phyloP scores from a whole-genome alignment of 2,797 vertebrate species.

The Xiphophorus birchmanni region DNA sequence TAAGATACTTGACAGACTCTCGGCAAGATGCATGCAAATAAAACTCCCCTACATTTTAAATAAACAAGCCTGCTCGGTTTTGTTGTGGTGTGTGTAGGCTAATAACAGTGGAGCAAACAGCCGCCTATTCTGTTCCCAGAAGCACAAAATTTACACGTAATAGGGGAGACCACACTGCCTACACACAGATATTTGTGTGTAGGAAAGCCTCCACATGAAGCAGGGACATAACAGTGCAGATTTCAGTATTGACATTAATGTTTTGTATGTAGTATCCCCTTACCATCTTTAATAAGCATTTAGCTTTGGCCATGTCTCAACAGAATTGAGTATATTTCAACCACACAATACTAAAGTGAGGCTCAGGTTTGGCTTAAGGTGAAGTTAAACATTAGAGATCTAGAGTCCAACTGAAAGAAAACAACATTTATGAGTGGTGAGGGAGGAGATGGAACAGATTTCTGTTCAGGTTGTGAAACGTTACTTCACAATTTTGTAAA shows the following conservation, averaged over 20 bases:
- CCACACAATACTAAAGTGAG: slow-evolving; percentile 38
- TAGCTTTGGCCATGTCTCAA: not conserved
- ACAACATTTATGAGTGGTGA: not conserved
- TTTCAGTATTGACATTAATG: slow-evolving; percentile 1
- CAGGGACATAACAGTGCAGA: slow-evolving; percentile 5
- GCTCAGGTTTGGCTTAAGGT: slow-evolving; percentile 36
- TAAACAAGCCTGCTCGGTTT: slow-evolving; percentile 22
- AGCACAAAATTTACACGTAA: slow-evolving; percentile 25
- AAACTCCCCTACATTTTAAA: not conserved
- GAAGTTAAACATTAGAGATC: slow-evolving; percentile 41
- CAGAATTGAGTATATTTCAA: slow-evolving; percentile 38
- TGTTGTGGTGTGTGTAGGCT: slow-evolving; percentile 25
- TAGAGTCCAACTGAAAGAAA: slow-evolving; percentile 25
- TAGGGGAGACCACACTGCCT: slow-evolving; percentile 32
- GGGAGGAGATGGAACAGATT: not conserved
- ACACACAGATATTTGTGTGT: slow-evolving; percentile 33
- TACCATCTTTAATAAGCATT: slow-evolving; percentile 15
- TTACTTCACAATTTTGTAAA: not conserved
- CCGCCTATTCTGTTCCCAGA: slow-evolving; percentile 29
- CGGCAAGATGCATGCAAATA: not conserved
- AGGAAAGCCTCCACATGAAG: slow-evolving; percentile 30
- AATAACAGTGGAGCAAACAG: slow-evolving; percentile 37
- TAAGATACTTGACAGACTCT: not conserved
- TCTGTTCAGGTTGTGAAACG: not conserved
- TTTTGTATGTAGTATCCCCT: slow-evolving; percentile 5